These are phyloP conservation scores for Zalophus californianus DNA, from an alignment of 2,797 vertebrate species.

Conservation along the genomic window DNA sequence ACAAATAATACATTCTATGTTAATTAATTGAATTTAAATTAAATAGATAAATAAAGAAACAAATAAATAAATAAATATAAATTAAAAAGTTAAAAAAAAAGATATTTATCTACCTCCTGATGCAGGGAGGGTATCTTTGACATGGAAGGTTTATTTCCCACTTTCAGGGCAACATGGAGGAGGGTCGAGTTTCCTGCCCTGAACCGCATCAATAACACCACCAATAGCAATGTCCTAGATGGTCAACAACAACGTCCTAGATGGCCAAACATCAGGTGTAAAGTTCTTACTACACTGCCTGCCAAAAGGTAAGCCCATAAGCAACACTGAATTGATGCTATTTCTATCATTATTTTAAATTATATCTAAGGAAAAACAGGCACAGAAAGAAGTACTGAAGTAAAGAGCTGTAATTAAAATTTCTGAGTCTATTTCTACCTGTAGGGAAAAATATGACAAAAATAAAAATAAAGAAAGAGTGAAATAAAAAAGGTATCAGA, in stretches of 20 bases:
- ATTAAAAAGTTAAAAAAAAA: not conserved
- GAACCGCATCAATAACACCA: no score
- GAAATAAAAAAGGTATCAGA: not conserved
- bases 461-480: not conserved
- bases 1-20: not conserved
- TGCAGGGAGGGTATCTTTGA: not conserved
- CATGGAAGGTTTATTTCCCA: not conserved
- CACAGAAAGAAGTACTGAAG: not conserved
- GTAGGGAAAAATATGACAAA: not conserved
- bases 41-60: no score
- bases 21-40: not conserved
- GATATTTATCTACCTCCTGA: not conserved
- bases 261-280: not conserved
- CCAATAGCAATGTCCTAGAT: not conserved
- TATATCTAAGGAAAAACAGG: not conserved
- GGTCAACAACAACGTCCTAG: not conserved
- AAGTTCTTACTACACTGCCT: not conserved
- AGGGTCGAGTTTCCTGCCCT: not conserved
- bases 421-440: not conserved
- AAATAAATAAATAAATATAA: not conserved
- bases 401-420: not conserved
- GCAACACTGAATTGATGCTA: not conserved
- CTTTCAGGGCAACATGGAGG: not conserved
- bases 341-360: not conserved
- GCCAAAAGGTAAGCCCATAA: not conserved